Evolutionary conservation across 1,140 invertebrate species (phyloP), one percentile per base, ranked within the genome.

Genomic region (Planococcus citri): DNA sequence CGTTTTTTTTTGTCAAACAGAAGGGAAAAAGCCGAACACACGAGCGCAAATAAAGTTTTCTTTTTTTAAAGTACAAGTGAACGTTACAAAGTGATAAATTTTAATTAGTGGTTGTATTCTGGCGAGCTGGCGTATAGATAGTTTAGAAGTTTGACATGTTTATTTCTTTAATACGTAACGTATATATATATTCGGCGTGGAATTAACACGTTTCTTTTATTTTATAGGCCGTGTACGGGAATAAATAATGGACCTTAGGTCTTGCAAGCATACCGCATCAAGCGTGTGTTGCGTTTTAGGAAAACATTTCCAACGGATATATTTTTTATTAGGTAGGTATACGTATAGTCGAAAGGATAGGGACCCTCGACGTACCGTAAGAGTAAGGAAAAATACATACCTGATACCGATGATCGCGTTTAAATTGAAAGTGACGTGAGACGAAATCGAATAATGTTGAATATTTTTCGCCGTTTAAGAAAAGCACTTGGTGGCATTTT

Each of bases 131-230:
- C 14, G n/a, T 51, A 51, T 20, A 20, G n/a, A 51, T 51, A 51
- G 41, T 17, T 14, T 20, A 51, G n/a, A 51, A 51, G 41, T 51
- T 51, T 51, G 41, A 51, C 41, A 51, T 51, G 41, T 51, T 51
- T 51, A 51, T 51, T 51, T 51, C 41, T 14, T 14, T 51, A 51
- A 51, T 51, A 20, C 41, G 4, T 33, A 33, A 51, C 41, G 41
- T 33, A 51, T 51, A 51, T 20, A 51, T 51, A 51, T 20, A 51
- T 51, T 51, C 41, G 41, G 41, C 41, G 29, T 33, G 41, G 41
- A 51, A 51, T 51, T 51, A 51, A 51, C 41, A 51, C 41, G 41
- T 51, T 51, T 51, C 6, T 51, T 51, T 51, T 51, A 51, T 51
- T 51, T 51, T 51, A 51, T 51, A 51, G 41, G 12, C n/a, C 41